Percentiles rank a stretch among this genome's conserved stretches.
phyloP scores from a whole-genome alignment of 2,888 invertebrate genomes.

The Patella caerulea region DNA sequence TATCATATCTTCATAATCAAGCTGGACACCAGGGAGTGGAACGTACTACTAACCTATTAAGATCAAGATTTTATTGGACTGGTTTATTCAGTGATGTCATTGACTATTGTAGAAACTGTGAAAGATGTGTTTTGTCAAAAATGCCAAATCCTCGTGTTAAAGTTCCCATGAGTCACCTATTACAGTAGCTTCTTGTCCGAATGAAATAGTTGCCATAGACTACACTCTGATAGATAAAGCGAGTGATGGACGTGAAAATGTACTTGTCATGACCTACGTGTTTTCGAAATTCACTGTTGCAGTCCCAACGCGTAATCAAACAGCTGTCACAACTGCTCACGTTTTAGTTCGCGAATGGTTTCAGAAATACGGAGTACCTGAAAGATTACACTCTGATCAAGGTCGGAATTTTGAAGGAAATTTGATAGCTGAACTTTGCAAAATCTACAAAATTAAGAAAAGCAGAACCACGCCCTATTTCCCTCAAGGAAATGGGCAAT shows the following conservation, averaged over 20 bases:
- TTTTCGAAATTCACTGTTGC: slow-evolving; percentile 29
- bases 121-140: slow-evolving; percentile 40
- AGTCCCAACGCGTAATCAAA: slow-evolving; percentile 27
- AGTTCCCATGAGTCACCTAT: slow-evolving; percentile 27
- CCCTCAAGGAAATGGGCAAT: slow-evolving; percentile 23
- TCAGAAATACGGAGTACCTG: slow-evolving; percentile 21
- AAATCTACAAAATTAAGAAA: slow-evolving; percentile 29
- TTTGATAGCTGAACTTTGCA: slow-evolving; percentile 27
- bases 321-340: slow-evolving; percentile 22
- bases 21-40: slow-evolving; percentile 38
- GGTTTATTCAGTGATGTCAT: slow-evolving; percentile 36
- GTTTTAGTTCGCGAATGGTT: slow-evolving; percentile 33
- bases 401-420: slow-evolving; percentile 21
- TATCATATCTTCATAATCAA: slow-evolving; percentile 30
- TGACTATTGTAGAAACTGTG: slow-evolving; percentile 33
- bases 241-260: slow-evolving; percentile 39
- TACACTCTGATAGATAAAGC: slow-evolving; percentile 40
- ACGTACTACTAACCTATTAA: slow-evolving; percentile 29
- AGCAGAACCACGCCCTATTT: slow-evolving; percentile 29
- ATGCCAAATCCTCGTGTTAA: slow-evolving; percentile 19
- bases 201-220: slow-evolving; percentile 44
- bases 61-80: slow-evolving; percentile 41
- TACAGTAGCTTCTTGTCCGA: slow-evolving; percentile 32
- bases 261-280: slow-evolving; percentile 46
- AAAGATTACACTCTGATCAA: slow-evolving; percentile 29